Conservation (phyloP, 2,888 invertebrate species). For the Dione vanillae region DNA sequence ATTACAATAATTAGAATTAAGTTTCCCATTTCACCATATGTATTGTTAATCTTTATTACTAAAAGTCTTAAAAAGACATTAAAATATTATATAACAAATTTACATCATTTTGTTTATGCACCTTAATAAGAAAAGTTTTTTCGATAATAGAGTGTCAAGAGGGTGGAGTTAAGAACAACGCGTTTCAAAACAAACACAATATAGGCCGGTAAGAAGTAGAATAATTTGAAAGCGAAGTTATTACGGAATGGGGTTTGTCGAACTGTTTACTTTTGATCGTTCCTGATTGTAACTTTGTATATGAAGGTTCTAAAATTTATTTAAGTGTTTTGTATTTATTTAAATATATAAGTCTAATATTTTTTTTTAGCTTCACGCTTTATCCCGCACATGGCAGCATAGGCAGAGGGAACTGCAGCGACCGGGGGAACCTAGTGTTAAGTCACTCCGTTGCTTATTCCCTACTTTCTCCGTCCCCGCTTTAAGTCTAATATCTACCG, state of each 20-base stretch:
- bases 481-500: too few species aligned
- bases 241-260: conserved; percentile 15
- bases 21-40: too few species aligned
- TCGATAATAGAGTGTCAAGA: conserved; percentile 22
- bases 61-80: background rate
- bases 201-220: conserved; percentile 24
- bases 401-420: too few species aligned
- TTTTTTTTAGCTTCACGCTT: too few species aligned
- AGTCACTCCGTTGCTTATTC: too few species aligned
- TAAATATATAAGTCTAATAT: background rate
- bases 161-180: conserved; percentile 31
- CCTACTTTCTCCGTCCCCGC: too few species aligned
- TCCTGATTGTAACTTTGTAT: conserved; percentile 5
- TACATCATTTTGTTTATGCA: conserved; percentile 14
- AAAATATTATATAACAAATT: conserved; percentile 3
- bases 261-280: conserved; percentile 16
- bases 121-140: conserved; percentile 25
- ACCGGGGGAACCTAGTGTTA: too few species aligned
- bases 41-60: too few species aligned
- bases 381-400: too few species aligned
- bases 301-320: background rate
- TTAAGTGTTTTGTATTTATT: background rate
- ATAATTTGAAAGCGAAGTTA: conserved; percentile 14
- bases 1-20: too few species aligned
- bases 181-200: conserved; percentile 33